A percentile compares a stretch with the other conserved stretches of the same genome.
These are phyloP conservation scores for Danio jaintianensis DNA, from an alignment of 2,797 vertebrate genomes.

Conservation along the genomic window DNA sequence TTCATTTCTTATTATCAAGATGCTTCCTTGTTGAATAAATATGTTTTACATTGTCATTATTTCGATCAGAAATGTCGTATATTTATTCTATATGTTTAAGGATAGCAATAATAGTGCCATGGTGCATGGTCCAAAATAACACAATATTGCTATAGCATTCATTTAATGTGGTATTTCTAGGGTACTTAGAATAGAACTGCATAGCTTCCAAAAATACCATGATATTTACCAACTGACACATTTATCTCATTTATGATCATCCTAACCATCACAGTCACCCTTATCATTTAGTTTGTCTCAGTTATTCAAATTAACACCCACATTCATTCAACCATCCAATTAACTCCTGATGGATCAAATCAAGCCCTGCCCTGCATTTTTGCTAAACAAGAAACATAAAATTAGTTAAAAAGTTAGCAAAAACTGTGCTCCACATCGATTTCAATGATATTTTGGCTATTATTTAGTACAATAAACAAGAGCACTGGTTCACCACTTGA, in stretches of 20 bases:
- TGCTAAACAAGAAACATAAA: not conserved
- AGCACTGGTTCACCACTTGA: not conserved
- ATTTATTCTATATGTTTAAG: too few species aligned
- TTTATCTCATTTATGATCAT: not conserved
- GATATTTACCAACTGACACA: not conserved
- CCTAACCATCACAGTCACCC: too few species aligned
- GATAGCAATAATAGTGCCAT: not conserved
- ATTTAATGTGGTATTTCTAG: not conserved
- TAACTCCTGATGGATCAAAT: not conserved
- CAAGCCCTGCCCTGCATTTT: not conserved
- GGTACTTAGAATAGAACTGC: not conserved
- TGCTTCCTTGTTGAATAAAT: too few species aligned
- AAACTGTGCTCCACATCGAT: not conserved
- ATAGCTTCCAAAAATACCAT: not conserved
- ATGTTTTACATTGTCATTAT: too few species aligned
- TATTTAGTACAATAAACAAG: conserved; percentile 7
- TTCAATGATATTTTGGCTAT: not conserved
- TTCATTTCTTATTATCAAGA: too few species aligned
- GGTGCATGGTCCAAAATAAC: not conserved
- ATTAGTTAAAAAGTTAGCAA: too few species aligned
- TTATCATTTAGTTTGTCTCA: not conserved
- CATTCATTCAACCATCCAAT: not conserved
- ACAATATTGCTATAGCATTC: not conserved
- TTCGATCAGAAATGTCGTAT: too few species aligned
- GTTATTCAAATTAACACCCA: not conserved